Evolutionary conservation across 2,113 vertebrate genomes (phyloP), one percentile per base, ranked within the genome.

Genomic region (Podarcis cretensis): DNA sequence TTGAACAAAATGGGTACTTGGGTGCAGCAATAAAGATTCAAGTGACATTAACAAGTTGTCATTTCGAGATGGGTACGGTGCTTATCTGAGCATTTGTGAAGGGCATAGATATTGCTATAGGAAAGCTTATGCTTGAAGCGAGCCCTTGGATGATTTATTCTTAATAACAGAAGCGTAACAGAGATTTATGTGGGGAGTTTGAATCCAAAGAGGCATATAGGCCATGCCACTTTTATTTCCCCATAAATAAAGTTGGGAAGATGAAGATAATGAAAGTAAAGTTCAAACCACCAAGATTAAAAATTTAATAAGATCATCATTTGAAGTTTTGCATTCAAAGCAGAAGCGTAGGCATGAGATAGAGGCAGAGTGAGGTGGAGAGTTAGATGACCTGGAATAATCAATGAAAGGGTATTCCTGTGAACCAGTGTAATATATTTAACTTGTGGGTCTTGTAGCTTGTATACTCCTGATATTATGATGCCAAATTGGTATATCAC

Each of bases 21-120:
- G 43, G 13, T 85, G 6, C 13, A 54, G 3, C 76, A 80, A 35
- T 91, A 91, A 69, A 25, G 88, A 89, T 91, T 75, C 2, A 4
- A 59, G 76, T 78, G 65, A 71, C 35, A 86, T 79, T 25, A 0
- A 68, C 89, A 23, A 89, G 10, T 71, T 30, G 21, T 89, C 83
- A 37, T 89, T 91, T 40, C 86, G 76, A 27, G 35, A 84, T 37
- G 18, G 69, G 12, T 43, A 89, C 66, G 3, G 3, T 57, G 75
- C 10, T 88, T 66, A 30, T 86, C 84, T 88, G 37, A 35, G 43
- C 32, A 37, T 84, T 86, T 75, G 7, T 85, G 84, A 88, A 87
- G 85, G 37, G 48, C 80, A 91, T 54, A 32, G 27, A 65, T 63
- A 35, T 3, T 80, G 12, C 32, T 89, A 63, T 78, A 65, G 86